Evolutionary conservation across 2,797 vertebrate genomes (phyloP).

Genomic region (Syncerus caffer): DNA sequence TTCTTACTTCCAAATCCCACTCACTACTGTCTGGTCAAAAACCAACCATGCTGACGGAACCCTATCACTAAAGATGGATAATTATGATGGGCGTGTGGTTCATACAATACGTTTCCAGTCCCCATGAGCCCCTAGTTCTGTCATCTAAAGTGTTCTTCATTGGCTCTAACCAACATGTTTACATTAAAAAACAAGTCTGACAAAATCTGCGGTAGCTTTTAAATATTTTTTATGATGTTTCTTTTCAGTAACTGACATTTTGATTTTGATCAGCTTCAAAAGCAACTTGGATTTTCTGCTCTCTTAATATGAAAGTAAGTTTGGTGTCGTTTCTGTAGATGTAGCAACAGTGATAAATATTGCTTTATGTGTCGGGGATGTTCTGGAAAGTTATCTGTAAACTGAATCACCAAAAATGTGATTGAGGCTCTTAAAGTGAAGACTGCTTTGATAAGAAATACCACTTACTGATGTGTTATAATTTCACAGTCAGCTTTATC

Average conservation of each 20-base stretch:
- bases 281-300: conserved; percentile 26
- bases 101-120: not conserved
- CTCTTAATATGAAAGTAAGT: not conserved
- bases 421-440: not conserved
- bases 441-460: not conserved
- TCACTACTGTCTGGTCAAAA: not conserved
- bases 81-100: not conserved
- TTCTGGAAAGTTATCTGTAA: conserved; percentile 29
- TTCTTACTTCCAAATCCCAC: not conserved
- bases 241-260: conserved; percentile 23
- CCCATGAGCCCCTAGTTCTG: not conserved
- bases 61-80: not conserved
- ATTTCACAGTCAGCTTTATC: not conserved
- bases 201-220: not conserved
- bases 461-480: not conserved
- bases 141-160: not conserved
- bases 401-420: not conserved
- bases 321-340: not conserved
- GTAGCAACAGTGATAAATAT: not conserved
- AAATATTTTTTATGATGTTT: conserved; percentile 9
- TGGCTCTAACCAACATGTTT: not conserved
- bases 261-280: conserved; percentile 36
- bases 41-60: not conserved
- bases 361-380: not conserved
- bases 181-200: not conserved